Evolutionary conservation across 1,140 invertebrate genomes (phyloP).

Genomic region (Schlechtendalia chinensis): DNA sequence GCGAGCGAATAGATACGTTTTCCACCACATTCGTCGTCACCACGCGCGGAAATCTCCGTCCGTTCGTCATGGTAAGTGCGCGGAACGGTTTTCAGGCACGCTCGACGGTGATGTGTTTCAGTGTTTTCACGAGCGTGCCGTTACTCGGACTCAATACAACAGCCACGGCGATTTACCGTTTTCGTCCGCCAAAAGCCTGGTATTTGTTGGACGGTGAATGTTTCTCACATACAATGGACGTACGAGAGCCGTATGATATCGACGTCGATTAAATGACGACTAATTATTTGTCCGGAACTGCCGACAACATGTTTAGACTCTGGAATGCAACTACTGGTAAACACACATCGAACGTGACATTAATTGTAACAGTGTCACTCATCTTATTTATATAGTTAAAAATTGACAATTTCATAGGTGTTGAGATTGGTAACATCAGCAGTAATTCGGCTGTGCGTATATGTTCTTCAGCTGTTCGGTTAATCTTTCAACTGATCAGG

Average conservation of each 20-base stretch:
- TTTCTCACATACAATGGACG: slow-evolving; percentile 94
- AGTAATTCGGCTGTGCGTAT: slow-evolving; percentile 86
- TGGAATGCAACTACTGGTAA: slow-evolving; percentile 85
- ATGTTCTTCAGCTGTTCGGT: slow-evolving; percentile 91
- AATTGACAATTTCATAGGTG: slow-evolving; percentile 59
- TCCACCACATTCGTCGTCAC: too few species aligned
- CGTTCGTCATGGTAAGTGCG: neutral
- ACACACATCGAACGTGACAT: neutral
- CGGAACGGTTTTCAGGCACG: neutral
- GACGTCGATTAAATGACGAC: slow-evolving; percentile 96
- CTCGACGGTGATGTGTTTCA: too few species aligned
- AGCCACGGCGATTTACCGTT: slow-evolving; percentile 96
- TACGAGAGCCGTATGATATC: slow-evolving; percentile 95
- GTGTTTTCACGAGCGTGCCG: slow-evolving; percentile 83
- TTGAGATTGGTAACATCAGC: slow-evolving; percentile 71
- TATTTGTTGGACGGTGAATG: slow-evolving; percentile 97
- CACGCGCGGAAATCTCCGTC: neutral
- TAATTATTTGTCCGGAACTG: slow-evolving; percentile 87
- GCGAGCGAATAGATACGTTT: too few species aligned
- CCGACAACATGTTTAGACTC: slow-evolving; percentile 82
- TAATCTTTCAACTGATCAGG: slow-evolving; percentile 87
- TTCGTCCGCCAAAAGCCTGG: slow-evolving; percentile 98
- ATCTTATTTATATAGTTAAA: neutral
- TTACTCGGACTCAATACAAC: slow-evolving; percentile 98
- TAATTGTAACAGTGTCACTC: neutral